Base-by-base conservation (phyloP, 2,797 vertebrate genomes). In the Margarornis squamiger region DNA sequence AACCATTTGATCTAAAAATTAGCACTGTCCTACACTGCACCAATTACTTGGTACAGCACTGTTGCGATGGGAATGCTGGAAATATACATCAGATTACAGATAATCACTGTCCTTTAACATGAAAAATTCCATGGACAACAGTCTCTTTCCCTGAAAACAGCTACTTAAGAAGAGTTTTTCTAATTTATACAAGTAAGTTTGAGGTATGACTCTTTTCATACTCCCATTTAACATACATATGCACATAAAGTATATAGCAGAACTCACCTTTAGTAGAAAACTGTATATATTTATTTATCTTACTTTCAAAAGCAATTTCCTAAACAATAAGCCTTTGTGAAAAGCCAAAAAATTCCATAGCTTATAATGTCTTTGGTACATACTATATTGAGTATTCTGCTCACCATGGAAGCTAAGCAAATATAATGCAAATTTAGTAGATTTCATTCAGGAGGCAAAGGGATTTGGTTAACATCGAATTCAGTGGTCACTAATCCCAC, bases 391-490 rank as follows among this genome's bases (percentile, higher is more conserved):
- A 76, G 63, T 52, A 91, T 51, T 86, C 81, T 89, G 49, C 27
- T 93, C 72, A 65, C 34, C 22, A 26, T 12, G 32, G 45, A 90
- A 89, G 27, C 26, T 79, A 87, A 87, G 51, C 46, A 95, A 94
- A 94, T 77, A 62, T 6, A 94, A 88, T 54, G 39, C 58, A 93
- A 88, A 89, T 85, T 87, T 51, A 58, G 52, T 71, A 73, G 41
- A 71, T 80, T 96, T 89, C 36, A 86, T 71, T 77, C 52, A 54
- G 78, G 15, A 89, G 30, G 67, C 41, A 95, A 81, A 90, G 13
- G 52, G 70, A 90, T 93, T 93, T 89, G 57, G 41, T 45, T 80
- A 88, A 73, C 86, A 85, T 80, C 75, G 89, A 92, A 92, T 81
- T 78, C 83, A 63, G 55, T 61, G 41, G 82, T 71, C 83, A 81